Evolutionary conservation across 2,113 vertebrate species (phyloP).

Genomic region (Ciconia boyciana): DNA sequence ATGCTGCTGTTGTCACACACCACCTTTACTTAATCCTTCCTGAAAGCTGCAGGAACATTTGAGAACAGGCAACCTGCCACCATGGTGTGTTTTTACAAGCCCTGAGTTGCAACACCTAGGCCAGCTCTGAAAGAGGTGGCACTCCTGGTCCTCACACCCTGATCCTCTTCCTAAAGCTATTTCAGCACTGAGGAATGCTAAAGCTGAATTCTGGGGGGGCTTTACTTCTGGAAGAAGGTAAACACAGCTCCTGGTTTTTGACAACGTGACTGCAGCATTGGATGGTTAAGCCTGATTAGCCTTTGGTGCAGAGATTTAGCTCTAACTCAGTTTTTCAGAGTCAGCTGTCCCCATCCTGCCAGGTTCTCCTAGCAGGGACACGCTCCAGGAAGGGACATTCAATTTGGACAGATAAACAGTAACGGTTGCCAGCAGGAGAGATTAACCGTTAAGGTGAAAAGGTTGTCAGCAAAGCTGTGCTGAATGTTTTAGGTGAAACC

Average conservation of each 20-base stretch:
- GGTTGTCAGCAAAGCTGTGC: background rate
- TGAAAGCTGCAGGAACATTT: background rate
- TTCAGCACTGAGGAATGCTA: background rate
- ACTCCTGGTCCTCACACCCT: background rate
- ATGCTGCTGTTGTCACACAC: background rate
- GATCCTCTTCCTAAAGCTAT: background rate
- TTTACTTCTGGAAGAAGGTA: background rate
- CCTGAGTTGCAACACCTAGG: background rate
- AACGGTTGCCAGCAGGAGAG: background rate
- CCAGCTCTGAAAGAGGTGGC: background rate
- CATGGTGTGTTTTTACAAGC: background rate
- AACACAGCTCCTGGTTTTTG: background rate
- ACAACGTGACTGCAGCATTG: fast-evolving
- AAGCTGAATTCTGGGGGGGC: background rate
- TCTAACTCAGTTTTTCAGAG: background rate
- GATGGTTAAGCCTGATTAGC: background rate
- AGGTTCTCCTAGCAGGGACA: background rate
- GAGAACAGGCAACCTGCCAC: background rate
- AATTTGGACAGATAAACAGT: background rate
- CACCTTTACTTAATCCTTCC: background rate
- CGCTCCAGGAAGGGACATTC: background rate
- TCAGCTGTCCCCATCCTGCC: background rate
- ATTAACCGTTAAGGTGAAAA: constrained; percentile 26
- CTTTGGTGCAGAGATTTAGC: background rate
- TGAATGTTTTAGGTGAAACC: background rate